A percentile compares a stretch with the other conserved stretches of the same genome.
phyloP scores from a whole-genome alignment of 2,888 invertebrate genomes.

The Acheta domesticus region DNA sequence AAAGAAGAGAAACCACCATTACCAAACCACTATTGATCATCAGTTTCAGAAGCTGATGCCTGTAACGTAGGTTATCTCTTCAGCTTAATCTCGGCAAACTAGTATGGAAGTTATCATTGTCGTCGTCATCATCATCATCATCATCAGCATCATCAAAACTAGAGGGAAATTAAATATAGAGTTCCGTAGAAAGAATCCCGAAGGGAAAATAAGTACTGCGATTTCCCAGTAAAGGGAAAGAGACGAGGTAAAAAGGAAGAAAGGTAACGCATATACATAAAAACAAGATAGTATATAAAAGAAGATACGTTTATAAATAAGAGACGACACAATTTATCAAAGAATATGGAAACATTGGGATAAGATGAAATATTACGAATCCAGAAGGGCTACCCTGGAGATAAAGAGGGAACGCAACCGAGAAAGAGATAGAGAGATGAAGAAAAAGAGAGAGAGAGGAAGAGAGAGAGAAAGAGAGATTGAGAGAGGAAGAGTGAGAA shows the following conservation, averaged over 20 bases:
- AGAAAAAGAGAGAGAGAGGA: neutral
- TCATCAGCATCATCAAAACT: neutral
- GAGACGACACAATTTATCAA: neutral
- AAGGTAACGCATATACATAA: too few species aligned
- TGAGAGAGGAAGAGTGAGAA: neutral
- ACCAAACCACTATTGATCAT: too few species aligned
- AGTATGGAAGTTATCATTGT: too few species aligned
- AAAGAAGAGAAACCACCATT: too few species aligned
- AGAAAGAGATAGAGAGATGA: neutral
- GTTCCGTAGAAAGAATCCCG: too few species aligned
- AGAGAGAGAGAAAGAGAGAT: neutral
- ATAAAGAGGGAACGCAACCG: neutral
- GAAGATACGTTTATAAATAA: conserved; percentile 18
- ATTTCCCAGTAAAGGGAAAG: neutral
- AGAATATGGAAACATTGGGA: neutral
- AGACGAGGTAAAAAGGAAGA: neutral
- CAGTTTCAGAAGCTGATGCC: too few species aligned
- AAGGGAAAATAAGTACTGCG: too few species aligned
- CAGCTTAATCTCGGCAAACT: too few species aligned
- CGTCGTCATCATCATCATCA: too few species aligned
- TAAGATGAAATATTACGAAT: conserved; percentile 22
- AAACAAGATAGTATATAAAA: too few species aligned
- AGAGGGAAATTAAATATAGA: neutral
- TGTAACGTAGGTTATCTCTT: too few species aligned
- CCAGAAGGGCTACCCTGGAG: neutral